These are phyloP conservation scores for Eubucco bourcierii DNA, from an alignment of 2,113 vertebrate species.

Conservation along the genomic window DNA sequence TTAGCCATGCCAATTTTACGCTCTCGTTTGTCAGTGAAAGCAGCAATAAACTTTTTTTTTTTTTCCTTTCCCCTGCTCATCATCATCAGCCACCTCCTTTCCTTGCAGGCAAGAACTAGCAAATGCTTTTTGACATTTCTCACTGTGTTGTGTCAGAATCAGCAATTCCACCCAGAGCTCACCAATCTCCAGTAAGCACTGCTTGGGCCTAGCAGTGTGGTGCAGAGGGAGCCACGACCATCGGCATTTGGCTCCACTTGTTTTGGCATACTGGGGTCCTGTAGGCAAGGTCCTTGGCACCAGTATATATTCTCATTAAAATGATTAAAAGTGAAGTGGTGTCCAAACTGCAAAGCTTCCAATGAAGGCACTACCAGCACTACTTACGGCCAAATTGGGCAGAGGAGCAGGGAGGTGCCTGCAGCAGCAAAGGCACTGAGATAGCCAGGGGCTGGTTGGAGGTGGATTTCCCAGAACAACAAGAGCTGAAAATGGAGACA, in stretches of 20 bases:
- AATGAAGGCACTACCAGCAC: not conserved
- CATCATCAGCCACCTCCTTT: not conserved
- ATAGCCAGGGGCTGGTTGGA: not conserved
- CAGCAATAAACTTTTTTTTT: not conserved
- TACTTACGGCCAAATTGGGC: not conserved
- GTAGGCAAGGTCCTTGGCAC: rapidly evolving
- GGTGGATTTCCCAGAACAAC: not conserved
- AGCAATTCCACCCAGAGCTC: not conserved
- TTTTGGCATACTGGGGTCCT: not conserved
- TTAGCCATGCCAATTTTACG: not conserved
- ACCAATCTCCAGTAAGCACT: not conserved
- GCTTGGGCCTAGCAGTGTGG: not conserved
- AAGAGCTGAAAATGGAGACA: not conserved
- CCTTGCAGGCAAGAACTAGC: not conserved
- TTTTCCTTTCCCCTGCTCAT: not conserved
- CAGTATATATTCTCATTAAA: not conserved
- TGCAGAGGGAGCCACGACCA: not conserved
- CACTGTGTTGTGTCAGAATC: not conserved
- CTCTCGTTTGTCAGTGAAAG: not conserved
- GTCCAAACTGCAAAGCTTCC: constrained; percentile 11
- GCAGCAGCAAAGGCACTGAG: not conserved
- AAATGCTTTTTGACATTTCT: not conserved
- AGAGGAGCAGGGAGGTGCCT: not conserved
- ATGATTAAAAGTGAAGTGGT: not conserved
- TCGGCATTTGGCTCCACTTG: not conserved